Evolutionary conservation across 2,888 invertebrate species (phyloP), one percentile per base, ranked within the genome.

Genomic region (Odontomyia ornata): DNA sequence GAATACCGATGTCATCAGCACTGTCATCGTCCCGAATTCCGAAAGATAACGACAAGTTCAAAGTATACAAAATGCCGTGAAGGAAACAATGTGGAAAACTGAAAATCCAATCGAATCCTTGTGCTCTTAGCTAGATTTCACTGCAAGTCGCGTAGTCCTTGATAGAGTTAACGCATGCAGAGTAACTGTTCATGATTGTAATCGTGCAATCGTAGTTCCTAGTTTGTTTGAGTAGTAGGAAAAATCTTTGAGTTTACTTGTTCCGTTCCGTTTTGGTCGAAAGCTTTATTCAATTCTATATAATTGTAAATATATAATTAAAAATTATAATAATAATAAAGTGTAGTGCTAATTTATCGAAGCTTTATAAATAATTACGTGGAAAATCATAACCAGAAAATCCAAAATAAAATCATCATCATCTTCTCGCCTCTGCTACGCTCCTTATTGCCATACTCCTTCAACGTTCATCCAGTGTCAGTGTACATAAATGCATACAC

Each of bases 101-200:
- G 46, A 71, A 27, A 5, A 18, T 71, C n/a, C 73, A 9, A 36
- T 18, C 21, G n/a, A n/a, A 21, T 21, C 47, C 18, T 25, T 30
- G 57, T 60, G 72, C 30, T 27, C 72, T 72, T 52, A 72, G 69
- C 21, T 47, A 73, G 73, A 57, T 36, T 52, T 36, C 73, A 57
- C 18, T 30, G 57, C 60, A 60, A 73, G 46, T 13, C 46, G 25
- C 21, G 21, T 69, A 47, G 47, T 47, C 46, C 69, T 73, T 36
- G 43, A 11, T 60, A 57, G 57, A 57, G 21, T 57, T 57, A 73
- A 73, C 73, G 73, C 73, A 73, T 73, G 73, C 60, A 21, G 52
- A 15, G 43, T 13, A 36, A 23, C 43, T 36, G 57, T 60, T 60
- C 27, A 73, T 73, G 36, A 57, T 73, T 73, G 69, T 47, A 13